These are phyloP conservation scores for Grammomys dolichurus DNA, from an alignment of 2,113 vertebrate species.

Conservation along the genomic window DNA sequence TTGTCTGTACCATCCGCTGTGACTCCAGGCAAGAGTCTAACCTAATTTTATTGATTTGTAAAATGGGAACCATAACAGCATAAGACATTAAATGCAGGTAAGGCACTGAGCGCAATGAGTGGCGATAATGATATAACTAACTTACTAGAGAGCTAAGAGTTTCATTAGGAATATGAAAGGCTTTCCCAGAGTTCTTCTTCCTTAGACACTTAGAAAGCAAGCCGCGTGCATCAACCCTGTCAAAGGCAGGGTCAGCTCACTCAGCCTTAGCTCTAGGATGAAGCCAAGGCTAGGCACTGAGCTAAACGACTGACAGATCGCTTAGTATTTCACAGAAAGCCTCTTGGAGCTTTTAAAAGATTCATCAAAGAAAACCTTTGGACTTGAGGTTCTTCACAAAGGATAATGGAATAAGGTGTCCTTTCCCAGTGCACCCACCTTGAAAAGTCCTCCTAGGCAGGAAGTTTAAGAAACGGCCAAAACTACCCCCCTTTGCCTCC, in stretches of 20 bases:
- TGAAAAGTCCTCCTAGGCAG: neutral
- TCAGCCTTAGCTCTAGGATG: neutral
- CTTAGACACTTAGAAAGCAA: conserved; percentile 16
- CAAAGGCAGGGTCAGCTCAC: neutral
- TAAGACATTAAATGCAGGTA: neutral
- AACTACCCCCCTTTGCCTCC: neutral
- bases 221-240: neutral
- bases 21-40: neutral
- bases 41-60: conserved; percentile 51
- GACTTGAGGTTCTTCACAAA: neutral
- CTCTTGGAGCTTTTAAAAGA: conserved; percentile 3
- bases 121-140: neutral
- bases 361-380: neutral
- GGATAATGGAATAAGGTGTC: neutral
- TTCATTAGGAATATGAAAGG: neutral
- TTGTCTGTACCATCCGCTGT: neutral
- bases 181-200: neutral
- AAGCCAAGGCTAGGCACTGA: neutral
- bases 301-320: neutral
- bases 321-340: neutral
- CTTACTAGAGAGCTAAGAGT: neutral
- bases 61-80: neutral
- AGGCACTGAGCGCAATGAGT: neutral
- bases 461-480: neutral
- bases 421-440: neutral